Base-by-base conservation (phyloP, 2,888 invertebrate species). In the Torymus texanus region DNA sequence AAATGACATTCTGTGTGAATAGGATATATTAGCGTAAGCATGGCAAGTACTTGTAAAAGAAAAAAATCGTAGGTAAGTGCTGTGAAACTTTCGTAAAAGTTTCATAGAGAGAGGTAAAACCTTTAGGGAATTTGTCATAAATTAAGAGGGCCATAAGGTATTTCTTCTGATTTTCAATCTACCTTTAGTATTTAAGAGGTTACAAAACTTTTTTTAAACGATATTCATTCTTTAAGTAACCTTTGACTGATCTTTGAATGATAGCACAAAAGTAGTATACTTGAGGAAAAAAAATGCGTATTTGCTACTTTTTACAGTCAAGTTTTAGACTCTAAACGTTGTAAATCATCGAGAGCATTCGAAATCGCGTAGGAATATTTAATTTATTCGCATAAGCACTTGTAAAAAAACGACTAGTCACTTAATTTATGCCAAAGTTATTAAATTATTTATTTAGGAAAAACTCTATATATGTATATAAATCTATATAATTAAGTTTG, bases 381-480 rank as follows among this genome's bases (percentile, higher is more conserved):
- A 67, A 41, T 70, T 72, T 73, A 63, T 73, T 63, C 62, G 50
- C 62, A 13, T 66, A 75, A 71, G n/a, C 71, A 67, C 62, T 62
- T 62, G 63, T 29, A 63, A 75, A 63, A 24, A 62, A 14, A 21
- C 67, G 56, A 58, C 81, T 81, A 81, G 81, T 81, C 81, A 74
- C 41, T 72, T 81, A 53, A 78, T 81, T 78, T 78, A 75, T 63
- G 72, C 81, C 81, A 81, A 81, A 81, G 75, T 74, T 62, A 21
- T 66, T 59, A 56, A 13, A 67, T 71, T 58, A n/a, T 71, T 78
- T 29, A 66, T 61, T 68, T 29, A 24, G 16, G 50, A 76, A 61
- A 74, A 59, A 29, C 55, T 55, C 55, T n/a, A 5, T 41, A 56
- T 18, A 13, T 67, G 14, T 61, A 61, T 62, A 29, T n/a, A 55